These are phyloP conservation scores for Cryptocheilus praepositus DNA, from an alignment of 2,888 invertebrate genomes.

Conservation along the genomic window DNA sequence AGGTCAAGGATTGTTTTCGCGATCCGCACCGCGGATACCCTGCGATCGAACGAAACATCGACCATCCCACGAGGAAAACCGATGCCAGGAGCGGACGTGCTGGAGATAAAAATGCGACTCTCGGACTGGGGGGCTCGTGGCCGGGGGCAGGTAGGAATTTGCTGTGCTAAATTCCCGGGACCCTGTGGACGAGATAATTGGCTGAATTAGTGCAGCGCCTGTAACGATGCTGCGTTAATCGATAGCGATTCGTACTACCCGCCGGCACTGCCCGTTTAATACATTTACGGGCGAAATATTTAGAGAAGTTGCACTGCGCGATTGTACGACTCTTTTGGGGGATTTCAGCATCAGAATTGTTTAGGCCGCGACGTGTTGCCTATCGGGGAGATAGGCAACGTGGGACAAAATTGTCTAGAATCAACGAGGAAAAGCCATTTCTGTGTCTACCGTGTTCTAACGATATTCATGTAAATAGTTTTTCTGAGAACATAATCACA, in stretches of 20 bases:
- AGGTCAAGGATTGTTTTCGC: conserved; percentile 6
- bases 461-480: no score
- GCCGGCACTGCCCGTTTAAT: no score
- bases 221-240: conserved; percentile 8
- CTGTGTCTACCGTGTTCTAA: no score
- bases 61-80: conserved; percentile 9
- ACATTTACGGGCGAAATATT: no score
- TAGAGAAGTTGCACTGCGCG: no score
- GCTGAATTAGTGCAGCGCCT: conserved; percentile 6
- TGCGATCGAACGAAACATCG: not conserved
- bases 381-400: no score
- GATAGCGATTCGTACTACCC: conserved; percentile 2
- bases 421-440: no score
- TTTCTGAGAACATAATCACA: no score
- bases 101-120: conserved; percentile 17
- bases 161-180: conserved; percentile 1
- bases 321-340: no score
- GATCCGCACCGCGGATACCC: not conserved
- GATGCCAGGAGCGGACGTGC: conserved; percentile 15
- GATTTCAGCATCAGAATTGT: no score
- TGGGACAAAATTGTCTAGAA: no score
- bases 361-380: no score
- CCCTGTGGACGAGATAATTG: conserved; percentile 7
- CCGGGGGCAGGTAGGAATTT: not conserved
- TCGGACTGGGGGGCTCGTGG: conserved; percentile 25